Conservation (phyloP, 2,113 vertebrate species). For the Pygoscelis adeliae region DNA sequence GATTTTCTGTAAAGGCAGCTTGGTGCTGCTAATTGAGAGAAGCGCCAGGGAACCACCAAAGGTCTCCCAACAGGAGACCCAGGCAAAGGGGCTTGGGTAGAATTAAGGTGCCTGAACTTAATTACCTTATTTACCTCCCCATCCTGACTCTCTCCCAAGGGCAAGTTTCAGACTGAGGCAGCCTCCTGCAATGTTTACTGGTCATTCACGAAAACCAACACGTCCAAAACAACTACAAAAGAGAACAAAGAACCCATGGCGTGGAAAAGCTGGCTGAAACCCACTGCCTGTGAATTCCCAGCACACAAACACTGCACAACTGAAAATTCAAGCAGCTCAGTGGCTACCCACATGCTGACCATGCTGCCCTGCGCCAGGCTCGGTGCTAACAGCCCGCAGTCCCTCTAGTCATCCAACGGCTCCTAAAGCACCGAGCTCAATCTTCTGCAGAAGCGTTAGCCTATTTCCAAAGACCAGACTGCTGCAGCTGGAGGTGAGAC, state of each 20-base stretch:
- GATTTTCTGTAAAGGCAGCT: neutral
- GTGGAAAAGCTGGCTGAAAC: neutral
- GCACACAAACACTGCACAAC: neutral
- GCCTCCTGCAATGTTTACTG: neutral
- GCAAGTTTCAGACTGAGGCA: neutral
- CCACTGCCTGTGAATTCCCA: neutral
- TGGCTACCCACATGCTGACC: neutral
- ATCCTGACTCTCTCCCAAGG: neutral
- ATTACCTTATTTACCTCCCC: neutral
- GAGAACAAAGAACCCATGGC: neutral
- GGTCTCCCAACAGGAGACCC: neutral
- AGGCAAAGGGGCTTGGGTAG: neutral
- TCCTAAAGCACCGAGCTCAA: neutral
- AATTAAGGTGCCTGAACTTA: neutral
- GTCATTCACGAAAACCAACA: neutral
- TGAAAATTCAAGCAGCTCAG: neutral
- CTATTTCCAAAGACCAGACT: neutral
- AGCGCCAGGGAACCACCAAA: neutral
- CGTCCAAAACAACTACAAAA: neutral
- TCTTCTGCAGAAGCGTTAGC: neutral
- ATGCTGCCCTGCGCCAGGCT: neutral
- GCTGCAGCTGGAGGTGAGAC: neutral
- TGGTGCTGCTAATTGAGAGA: neutral
- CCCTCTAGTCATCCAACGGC: neutral
- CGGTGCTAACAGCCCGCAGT: neutral